Percentiles rank a stretch among this genome's conserved stretches.
Evolutionary conservation across 2,888 invertebrate genomes (phyloP).

Genomic region (Drepanosiphum platanoidis): DNA sequence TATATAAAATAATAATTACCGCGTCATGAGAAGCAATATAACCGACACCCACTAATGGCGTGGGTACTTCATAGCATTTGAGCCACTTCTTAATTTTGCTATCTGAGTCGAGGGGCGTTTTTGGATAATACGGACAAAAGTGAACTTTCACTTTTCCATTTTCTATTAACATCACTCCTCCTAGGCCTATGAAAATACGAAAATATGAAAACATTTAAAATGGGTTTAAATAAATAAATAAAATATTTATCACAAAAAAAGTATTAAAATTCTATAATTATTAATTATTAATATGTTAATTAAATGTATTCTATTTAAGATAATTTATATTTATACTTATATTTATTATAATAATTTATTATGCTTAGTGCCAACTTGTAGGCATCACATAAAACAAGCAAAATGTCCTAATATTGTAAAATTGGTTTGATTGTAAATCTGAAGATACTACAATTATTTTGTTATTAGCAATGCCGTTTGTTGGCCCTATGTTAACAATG

Average conservation of each 20-base stretch:
- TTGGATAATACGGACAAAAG: constrained; percentile 94
- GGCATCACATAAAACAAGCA: no score
- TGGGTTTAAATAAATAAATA: no score
- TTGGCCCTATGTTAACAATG: constrained; percentile 1
- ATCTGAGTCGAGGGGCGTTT: constrained; percentile 76
- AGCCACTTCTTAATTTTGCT: constrained; percentile 86
- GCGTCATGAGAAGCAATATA: constrained; percentile 87
- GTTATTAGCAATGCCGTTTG: background rate
- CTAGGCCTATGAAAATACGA: constrained; percentile 74
- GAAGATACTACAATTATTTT: background rate
- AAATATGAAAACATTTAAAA: no score
- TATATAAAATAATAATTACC: constrained; percentile 69
- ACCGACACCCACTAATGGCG: constrained; percentile 87
- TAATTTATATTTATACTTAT: no score
- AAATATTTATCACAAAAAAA: no score
- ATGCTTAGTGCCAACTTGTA: no score
- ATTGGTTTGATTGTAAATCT: no score
- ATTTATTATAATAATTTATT: no score
- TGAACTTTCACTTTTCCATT: constrained; percentile 88
- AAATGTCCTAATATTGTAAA: no score
- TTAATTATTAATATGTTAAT: no score
- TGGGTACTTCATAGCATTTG: constrained; percentile 88
- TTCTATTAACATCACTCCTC: constrained; percentile 87
- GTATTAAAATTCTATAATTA: no score
- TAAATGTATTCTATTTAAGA: no score